A percentile compares a stretch with the other conserved stretches of the same genome.
Conservation (phyloP, 2,113 vertebrate species). For the Helogale parvula region DNA sequence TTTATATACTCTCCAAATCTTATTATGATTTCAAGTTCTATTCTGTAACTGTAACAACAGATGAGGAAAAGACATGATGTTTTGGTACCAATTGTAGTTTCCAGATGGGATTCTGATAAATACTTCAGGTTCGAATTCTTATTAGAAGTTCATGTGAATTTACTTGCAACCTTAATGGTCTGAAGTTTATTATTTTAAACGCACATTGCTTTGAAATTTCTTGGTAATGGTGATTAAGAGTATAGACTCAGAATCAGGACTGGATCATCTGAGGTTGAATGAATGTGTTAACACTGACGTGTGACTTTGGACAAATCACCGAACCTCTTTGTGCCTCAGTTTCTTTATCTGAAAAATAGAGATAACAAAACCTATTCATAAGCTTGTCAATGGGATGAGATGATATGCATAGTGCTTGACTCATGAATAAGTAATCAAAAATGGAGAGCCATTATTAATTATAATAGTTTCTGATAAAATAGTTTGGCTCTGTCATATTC, state of each 20-base stretch:
- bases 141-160: neutral
- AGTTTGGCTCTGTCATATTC: neutral
- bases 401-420: neutral
- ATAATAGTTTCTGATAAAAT: neutral
- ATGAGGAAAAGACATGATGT: neutral
- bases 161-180: neutral
- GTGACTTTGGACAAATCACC: neutral
- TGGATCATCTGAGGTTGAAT: neutral
- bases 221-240: neutral
- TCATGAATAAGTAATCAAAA: neutral
- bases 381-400: neutral
- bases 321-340: neutral
- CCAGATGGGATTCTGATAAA: neutral
- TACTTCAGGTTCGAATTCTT: conserved; percentile 18
- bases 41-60: neutral
- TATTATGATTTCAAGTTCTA: neutral
- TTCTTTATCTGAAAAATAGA: neutral
- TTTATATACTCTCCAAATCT: neutral
- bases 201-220: neutral
- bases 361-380: neutral
- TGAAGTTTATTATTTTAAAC: neutral
- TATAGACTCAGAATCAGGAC: neutral
- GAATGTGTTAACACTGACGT: neutral
- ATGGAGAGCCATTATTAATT: neutral
- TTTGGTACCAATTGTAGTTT: neutral